Percentiles rank a stretch among this genome's conserved stretches.
Conservation (phyloP, 2,888 invertebrate genomes). For the Himalopsyche japonica region DNA sequence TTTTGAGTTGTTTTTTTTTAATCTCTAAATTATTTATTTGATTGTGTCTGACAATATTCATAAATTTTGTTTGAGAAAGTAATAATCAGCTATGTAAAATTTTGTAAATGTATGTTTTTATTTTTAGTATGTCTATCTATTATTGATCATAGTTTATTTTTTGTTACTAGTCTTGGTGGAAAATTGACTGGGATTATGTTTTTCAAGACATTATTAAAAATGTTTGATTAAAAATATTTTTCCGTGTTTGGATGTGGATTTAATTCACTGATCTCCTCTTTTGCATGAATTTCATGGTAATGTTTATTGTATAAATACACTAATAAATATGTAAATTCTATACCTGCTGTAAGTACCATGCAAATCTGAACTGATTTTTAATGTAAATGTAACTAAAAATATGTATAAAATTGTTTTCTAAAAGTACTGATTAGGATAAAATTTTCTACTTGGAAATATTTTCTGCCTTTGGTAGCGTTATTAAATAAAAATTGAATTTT, state of each 20-base stretch:
- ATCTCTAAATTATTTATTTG: not conserved
- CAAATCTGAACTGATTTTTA: conserved; percentile 1
- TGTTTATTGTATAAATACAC: not conserved
- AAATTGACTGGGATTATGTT: not conserved
- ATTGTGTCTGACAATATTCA: not conserved
- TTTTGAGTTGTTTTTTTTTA: no score
- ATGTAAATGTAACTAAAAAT: not conserved
- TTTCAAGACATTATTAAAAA: not conserved
- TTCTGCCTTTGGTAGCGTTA: conserved; percentile 26
- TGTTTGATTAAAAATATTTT: not conserved
- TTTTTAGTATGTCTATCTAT: not conserved
- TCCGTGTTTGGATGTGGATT: not conserved
- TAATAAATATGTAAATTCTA: not conserved
- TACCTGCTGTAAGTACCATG: conserved; percentile 1
- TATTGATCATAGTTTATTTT: not conserved
- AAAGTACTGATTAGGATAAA: conserved; percentile 41
- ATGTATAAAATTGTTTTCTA: conserved; percentile 25
- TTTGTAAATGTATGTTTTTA: not conserved
- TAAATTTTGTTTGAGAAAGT: not conserved
- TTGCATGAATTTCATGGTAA: not conserved
- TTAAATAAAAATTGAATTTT: not conserved
- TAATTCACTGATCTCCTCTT: conserved; percentile 1
- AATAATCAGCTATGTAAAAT: not conserved
- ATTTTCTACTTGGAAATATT: conserved; percentile 14
- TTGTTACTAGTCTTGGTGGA: not conserved